Conservation (phyloP, 1,140 invertebrate species). For the Aplysia californica region DNA sequence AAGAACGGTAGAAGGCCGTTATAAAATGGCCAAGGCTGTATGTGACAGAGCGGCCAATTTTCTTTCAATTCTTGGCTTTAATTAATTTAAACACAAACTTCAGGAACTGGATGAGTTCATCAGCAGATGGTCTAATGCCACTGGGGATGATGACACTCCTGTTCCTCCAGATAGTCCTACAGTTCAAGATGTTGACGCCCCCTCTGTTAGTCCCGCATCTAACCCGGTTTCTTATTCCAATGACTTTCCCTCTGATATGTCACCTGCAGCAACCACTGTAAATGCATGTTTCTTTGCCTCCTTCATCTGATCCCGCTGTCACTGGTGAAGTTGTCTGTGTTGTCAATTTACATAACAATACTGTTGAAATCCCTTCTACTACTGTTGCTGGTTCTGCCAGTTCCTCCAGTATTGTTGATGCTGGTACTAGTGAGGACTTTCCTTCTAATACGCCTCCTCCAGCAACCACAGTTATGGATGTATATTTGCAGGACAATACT, state of each 20-base stretch:
- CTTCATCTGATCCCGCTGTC: neutral
- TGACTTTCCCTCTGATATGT: neutral
- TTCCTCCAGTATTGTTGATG: neutral
- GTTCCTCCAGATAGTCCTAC: too few relatives aligned
- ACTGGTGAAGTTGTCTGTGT: neutral
- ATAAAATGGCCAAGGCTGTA: neutral
- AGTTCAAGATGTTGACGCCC: too few relatives aligned
- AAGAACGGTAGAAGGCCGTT: neutral
- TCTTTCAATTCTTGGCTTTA: neutral
- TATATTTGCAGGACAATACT: too few relatives aligned
- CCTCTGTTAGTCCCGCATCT: neutral
- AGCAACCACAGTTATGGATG: neutral
- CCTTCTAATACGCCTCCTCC: neutral
- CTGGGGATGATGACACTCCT: too few relatives aligned
- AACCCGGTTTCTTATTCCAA: neutral
- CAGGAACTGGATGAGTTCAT: neutral
- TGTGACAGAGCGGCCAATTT: neutral
- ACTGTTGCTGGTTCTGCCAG: neutral
- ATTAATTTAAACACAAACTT: neutral
- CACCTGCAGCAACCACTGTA: neutral
- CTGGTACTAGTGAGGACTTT: neutral
- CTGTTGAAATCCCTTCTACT: neutral
- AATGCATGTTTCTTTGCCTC: neutral
- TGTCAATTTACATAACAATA: neutral
- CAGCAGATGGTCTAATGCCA: too few relatives aligned